Evolutionary conservation across 2,888 invertebrate species (phyloP), one percentile per base, ranked within the genome.

Genomic region (Epistrophella euchroma): DNA sequence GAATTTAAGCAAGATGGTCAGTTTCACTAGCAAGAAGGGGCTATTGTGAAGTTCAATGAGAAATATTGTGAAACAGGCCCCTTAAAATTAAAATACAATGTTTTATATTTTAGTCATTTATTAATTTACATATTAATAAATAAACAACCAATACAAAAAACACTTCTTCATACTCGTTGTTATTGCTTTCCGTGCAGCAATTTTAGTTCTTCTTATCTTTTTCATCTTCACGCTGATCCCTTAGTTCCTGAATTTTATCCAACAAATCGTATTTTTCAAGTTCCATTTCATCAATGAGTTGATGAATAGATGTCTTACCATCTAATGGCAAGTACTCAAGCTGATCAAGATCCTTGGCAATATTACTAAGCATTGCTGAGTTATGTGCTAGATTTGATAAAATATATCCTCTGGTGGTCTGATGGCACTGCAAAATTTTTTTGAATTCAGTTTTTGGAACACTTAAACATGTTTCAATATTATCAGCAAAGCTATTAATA

Each of bases 391-490:
- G 40, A 1, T 1, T 15, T 55, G 80, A 68, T 4, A 75, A 15
- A 11, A 28, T 0, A 2, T 10, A 0, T 9, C 7, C 10, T 13
- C 75, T 70, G 0, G 19, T 13, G 1, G 55, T 43, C n/a, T 68
- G 35, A 13, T 15, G 80, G 11, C 80, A 80, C 15, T 75, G 11
- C 2, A 25, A 62, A 13, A 22, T 55, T 13, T 62, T 9, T 9
- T 17, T 25, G 19, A 75, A 80, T 13, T 74, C 25, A 1, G 11
- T 43, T 19, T 1, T 25, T 22, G 60, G 60, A 10, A 70, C 5
- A 22, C 7, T 13, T n/a, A 70, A 35, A 25, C 80, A 80, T n/a
- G 68, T 55, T 5, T 70, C 35, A 2, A 75, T 19, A 2, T 55
- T 32, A 7, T 45, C 45, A 2, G 43, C 55, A 6, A 80, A 6